Conservation (phyloP, 2,113 vertebrate species). For the Pampusana beccarii region DNA sequence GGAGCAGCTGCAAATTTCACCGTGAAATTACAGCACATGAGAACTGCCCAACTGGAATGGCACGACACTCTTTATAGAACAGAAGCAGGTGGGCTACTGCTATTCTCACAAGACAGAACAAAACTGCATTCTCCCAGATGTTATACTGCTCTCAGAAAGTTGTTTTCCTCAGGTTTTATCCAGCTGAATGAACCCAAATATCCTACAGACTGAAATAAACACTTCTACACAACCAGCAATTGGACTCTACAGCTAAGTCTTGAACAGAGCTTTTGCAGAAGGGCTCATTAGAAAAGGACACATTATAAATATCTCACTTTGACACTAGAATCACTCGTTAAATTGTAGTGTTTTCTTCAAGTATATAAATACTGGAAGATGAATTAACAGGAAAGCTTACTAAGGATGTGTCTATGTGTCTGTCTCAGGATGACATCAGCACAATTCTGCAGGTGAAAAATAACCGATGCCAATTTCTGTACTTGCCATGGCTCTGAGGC, state of each 20-base stretch:
- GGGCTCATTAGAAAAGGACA: neutral
- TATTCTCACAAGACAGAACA: neutral
- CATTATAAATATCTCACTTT: neutral
- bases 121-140: neutral
- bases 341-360: neutral
- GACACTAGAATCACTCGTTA: neutral
- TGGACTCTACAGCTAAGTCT: neutral
- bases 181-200: neutral
- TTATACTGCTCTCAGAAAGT: neutral
- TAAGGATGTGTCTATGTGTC: neutral
- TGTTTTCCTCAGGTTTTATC: neutral
- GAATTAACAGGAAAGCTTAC: neutral
- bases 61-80: neutral
- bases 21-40: neutral
- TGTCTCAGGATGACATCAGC: neutral
- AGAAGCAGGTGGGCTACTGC: neutral
- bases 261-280: neutral
- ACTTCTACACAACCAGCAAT: neutral
- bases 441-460: neutral
- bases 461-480: neutral
- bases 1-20: neutral
- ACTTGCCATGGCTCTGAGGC: neutral
- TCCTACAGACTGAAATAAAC: neutral
- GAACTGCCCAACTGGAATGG: neutral
- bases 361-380: neutral